Conservation (phyloP, 2,113 vertebrate genomes). For the Tragelaphus imberbis region DNA sequence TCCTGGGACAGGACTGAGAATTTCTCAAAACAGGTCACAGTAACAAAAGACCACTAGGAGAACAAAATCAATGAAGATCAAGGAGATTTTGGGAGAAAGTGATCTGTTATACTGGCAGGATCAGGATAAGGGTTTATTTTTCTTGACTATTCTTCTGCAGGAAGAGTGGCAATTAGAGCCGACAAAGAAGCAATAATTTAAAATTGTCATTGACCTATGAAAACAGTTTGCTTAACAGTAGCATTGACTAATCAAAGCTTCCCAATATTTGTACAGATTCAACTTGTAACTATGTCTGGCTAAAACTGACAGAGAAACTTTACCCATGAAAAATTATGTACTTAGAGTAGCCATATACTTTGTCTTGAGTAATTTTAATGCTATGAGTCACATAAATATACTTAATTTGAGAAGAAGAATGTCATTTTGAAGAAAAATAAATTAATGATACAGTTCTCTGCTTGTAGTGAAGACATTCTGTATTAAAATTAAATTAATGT, state of each 20-base stretch:
- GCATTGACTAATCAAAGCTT: not conserved
- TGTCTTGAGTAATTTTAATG: not conserved
- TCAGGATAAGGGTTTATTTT: not conserved
- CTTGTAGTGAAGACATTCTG: not conserved
- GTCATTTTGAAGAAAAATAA: not conserved
- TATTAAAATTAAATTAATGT: not conserved
- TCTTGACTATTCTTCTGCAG: not conserved
- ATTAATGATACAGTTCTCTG: not conserved
- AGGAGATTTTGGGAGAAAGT: not conserved
- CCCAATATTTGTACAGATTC: not conserved
- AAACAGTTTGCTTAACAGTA: not conserved
- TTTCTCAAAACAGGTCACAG: not conserved
- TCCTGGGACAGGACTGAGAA: no score
- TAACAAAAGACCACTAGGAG: not conserved
- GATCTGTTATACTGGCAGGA: not conserved
- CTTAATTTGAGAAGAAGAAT: not conserved
- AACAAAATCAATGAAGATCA: not conserved
- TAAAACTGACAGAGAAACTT: not conserved
- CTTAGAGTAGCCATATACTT: not conserved
- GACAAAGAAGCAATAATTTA: not conserved
- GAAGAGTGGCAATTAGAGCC: not conserved
- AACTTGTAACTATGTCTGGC: not conserved
- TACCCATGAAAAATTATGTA: not conserved
- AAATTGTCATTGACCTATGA: not conserved
- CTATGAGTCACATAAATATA: not conserved